Evolutionary conservation across 2,113 vertebrate genomes (phyloP), one percentile per base, ranked within the genome.

Genomic region (Illadopsis cleaveri): DNA sequence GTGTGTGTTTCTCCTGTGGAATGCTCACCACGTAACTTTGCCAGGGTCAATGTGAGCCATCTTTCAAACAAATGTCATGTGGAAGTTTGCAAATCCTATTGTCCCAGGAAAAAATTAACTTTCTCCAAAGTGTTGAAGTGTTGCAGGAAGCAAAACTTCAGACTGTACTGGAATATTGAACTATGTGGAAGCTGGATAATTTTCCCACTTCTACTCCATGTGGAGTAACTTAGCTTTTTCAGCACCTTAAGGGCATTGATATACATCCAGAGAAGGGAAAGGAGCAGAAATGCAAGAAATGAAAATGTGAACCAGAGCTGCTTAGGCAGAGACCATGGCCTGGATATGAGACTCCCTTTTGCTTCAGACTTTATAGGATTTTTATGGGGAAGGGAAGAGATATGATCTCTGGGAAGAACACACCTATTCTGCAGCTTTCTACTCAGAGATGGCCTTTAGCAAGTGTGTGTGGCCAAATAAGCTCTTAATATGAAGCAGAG

Each of bases 201-300:
- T 95, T 89, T 86, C 82, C 79, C 33, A n/a, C 66, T 91, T 87
- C 30, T 71, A 25, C 81, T 94, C 75, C 87, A 94, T 72, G 84
- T 93, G 84, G 87, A 91, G 58, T 90, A 95, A 91, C 78, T 95
- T 95, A 94, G 60, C 71, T 94, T 94, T 94, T 90, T 94, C 85
- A 96, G 91, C 90, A 96, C 94, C 91, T 94, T 93, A 58, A 93
- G 89, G 94, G 95, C 94, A 96, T 90, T 95, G 81, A 82, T 50
- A 53, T 93, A 51, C 50, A 95, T 93, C 85, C 94, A 95, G 71
- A 62, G 79, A 90, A 90, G 47, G 66, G 70, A 79, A 87, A 96
- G 42, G 4, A 72, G 75, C 50, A 95, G 86, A 94, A 94, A 95
- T 85, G 62, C 45, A 90, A 95, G 82, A 94, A 95, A 95, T 70